Percentiles rank a stretch among this genome's conserved stretches.
phyloP scores from a whole-genome alignment of 2,888 invertebrate species.

The Fragum whitleyi region DNA sequence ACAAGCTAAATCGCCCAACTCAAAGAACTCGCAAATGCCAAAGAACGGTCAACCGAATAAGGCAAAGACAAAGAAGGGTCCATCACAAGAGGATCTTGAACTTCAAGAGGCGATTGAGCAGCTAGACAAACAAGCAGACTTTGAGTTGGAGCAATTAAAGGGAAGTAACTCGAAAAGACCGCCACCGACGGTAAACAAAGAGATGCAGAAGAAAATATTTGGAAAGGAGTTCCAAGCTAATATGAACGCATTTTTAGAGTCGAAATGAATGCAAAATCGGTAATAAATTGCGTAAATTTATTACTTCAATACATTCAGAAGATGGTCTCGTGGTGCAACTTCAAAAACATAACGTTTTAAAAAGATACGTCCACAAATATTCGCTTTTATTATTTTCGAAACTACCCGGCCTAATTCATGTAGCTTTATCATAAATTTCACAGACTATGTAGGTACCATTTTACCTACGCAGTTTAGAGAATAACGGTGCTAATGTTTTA shows the following conservation, averaged over 20 bases:
- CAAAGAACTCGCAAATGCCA: slow-evolving; percentile 1
- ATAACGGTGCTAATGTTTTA: no score
- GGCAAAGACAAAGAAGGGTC: neutral
- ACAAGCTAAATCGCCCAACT: slow-evolving; percentile 20
- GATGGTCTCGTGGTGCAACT: no score
- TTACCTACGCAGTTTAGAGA: no score
- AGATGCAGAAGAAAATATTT: slow-evolving; percentile 64
- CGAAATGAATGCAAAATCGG: neutral
- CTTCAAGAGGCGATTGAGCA: slow-evolving; percentile 48
- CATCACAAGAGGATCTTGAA: slow-evolving; percentile 35
- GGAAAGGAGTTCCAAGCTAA: slow-evolving; percentile 59
- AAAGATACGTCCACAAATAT: no score
- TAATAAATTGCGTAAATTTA: neutral
- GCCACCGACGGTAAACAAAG: slow-evolving; percentile 58
- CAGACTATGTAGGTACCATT: no score
- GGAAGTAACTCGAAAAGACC: slow-evolving; percentile 51
- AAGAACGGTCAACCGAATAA: neutral
- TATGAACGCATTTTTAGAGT: slow-evolving; percentile 53
- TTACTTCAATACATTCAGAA: neutral
- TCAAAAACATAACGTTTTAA: no score
- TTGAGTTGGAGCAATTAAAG: slow-evolving; percentile 61
- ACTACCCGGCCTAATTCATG: no score
- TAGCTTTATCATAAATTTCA: no score
- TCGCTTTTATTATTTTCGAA: no score
- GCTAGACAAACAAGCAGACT: slow-evolving; percentile 54